Conservation (phyloP, 2,888 invertebrate genomes). For the Latrodectus hesperus region DNA sequence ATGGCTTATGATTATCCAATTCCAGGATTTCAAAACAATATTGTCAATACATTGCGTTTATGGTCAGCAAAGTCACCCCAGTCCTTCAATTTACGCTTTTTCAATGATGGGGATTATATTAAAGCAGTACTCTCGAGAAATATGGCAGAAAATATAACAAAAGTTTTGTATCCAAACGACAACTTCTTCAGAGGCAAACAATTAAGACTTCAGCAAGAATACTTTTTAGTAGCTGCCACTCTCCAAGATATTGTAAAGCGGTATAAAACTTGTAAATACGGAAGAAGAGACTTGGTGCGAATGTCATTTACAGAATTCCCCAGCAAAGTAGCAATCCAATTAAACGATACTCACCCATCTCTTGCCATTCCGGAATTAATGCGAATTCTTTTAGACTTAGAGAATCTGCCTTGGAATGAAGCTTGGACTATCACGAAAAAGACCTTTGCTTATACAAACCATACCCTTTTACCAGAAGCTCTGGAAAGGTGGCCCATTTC, state of each 20-base stretch:
- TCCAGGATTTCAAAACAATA: constrained; percentile 98
- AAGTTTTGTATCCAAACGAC: constrained; percentile 99
- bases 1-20: constrained; percentile 99
- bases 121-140: constrained; percentile 98
- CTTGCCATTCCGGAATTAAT: constrained; percentile 98
- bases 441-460: constrained; percentile 99
- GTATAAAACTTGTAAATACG: constrained; percentile 96
- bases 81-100: constrained; percentile 96
- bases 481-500: constrained; percentile 94
- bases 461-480: constrained; percentile 98
- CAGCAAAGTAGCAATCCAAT: constrained; percentile 94
- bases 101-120: constrained; percentile 98
- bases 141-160: constrained; percentile 96
- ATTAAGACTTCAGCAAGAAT: constrained; percentile 97
- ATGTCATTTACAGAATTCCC: constrained; percentile 91
- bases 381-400: constrained; percentile 93
- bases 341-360: constrained; percentile 99
- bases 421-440: constrained; percentile 91
- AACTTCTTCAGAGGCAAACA: constrained; percentile 99
- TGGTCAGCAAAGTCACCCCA: constrained; percentile 98
- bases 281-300: constrained; percentile 88
- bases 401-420: constrained; percentile 91
- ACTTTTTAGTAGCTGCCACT: constrained; percentile 98
- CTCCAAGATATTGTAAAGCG: constrained; percentile 93
- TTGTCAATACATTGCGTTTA: constrained; percentile 96